phyloP scores from a whole-genome alignment of 2,888 invertebrate genomes.

The Drymonia ruficornis region DNA sequence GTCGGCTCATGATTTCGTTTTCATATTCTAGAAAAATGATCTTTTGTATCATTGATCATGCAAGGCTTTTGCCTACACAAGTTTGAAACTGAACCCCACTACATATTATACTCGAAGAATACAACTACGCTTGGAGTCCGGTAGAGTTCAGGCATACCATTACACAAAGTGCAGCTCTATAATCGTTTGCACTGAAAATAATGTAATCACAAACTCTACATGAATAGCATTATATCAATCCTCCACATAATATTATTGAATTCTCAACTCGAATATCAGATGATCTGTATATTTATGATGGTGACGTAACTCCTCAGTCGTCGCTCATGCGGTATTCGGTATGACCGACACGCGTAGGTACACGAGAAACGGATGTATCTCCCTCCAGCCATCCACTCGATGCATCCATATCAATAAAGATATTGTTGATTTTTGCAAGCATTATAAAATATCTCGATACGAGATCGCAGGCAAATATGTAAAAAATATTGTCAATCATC shows the following conservation, averaged over 20 bases:
- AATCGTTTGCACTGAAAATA: too few species aligned
- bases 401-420: conserved; percentile 26
- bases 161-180: not conserved
- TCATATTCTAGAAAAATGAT: conserved; percentile 22
- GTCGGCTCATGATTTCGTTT: conserved; percentile 39
- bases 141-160: not conserved
- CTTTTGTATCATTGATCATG: conserved; percentile 2
- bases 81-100: too few species aligned
- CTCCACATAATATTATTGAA: conserved; percentile 12
- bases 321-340: conserved; percentile 11
- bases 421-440: conserved; percentile 20
- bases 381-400: conserved; percentile 18
- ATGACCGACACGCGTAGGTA: conserved; percentile 6
- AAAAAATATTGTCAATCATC: too few species aligned
- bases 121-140: not conserved
- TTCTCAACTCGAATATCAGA: conserved; percentile 18
- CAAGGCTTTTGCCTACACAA: conserved; percentile 6
- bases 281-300: conserved; percentile 23
- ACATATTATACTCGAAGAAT: not conserved
- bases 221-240: too few species aligned
- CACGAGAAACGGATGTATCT: conserved; percentile 30
- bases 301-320: conserved; percentile 26
- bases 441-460: not conserved
- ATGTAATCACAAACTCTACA: too few species aligned
- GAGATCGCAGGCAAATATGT: too few species aligned